Evolutionary conservation across 2,888 invertebrate species (phyloP), one percentile per base, ranked within the genome.

Genomic region (Drosophila suboccidentalis): DNA sequence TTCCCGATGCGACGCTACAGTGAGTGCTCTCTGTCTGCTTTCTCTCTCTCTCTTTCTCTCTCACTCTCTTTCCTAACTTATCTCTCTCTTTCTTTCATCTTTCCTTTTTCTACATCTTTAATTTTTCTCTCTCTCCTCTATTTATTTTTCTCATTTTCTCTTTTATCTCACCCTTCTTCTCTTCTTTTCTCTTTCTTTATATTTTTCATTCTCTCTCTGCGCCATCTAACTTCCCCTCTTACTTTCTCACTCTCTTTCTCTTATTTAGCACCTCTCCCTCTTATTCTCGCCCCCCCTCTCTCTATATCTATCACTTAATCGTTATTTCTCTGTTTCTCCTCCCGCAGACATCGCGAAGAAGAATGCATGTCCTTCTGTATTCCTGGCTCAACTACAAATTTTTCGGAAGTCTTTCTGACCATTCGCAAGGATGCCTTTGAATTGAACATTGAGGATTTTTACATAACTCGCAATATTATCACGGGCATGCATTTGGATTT

Each of bases 371-470:
- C 71, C 0, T 87, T 75, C n/a, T 39, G 51, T 39, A 51, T 88
- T 19, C 77, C 84, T 2, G 3, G 46, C 10, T 13, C 44, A 0
- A 15, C 63, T 4, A 68, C 73, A 2, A 51, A 26, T 15, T 73
- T 88, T 41, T 70, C 88, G 2, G 61, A 71, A 9, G 73, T 88
- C 15, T 84, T 88, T 46, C 3, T 60, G 0, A 60, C 46, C 0
- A 34, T 88, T 5, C 71, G 78, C 11, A 73, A 71, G 13, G 84
- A 88, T 53, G 64, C 77, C 1, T 89, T 79, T 3, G 78, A 75
- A 38, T 54, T 89, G 54, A 86, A 88, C 44, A 64, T 88, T 44
- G 89, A 88, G 15, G 82, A 82, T 11, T 88, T 86, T 38, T 71
- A 63, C 34, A 74, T 88, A 4, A 75, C 86, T 1, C 72, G 79